Evolutionary conservation across 2,113 vertebrate species (phyloP).

Genomic region (Jaculus jaculus): DNA sequence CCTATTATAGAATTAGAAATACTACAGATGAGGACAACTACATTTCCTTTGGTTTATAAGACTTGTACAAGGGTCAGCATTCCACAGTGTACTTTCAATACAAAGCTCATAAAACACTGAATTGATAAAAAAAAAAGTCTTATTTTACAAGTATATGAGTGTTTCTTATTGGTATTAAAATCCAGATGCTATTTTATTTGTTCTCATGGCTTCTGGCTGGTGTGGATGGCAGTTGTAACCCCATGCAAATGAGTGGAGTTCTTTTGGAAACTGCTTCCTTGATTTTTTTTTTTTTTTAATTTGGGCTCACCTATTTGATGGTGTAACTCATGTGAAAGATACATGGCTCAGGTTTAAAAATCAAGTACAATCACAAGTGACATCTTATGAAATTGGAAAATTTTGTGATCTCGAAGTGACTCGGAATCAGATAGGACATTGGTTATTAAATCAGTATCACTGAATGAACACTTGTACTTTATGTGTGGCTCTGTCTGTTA

Average conservation of each 20-base stretch:
- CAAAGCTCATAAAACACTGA: background rate
- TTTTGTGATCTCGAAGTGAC: conserved; percentile 32
- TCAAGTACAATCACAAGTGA: background rate
- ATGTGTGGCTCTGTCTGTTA: background rate
- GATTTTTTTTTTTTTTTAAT: background rate
- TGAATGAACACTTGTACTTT: background rate
- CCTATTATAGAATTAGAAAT: no score
- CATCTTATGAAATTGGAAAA: conserved; percentile 27
- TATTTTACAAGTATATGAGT: background rate
- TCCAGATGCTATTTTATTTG: conserved; percentile 35
- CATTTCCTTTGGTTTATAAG: background rate
- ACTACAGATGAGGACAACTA: no score
- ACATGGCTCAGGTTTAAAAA: background rate
- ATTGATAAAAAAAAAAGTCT: conserved; percentile 29
- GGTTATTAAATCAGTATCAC: conserved; percentile 16
- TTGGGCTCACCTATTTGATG: background rate
- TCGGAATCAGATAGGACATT: background rate
- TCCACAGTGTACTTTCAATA: background rate
- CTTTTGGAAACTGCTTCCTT: background rate
- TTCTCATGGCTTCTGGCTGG: background rate
- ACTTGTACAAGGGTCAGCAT: background rate
- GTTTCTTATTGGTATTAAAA: conserved; percentile 23
- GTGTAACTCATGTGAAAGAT: conserved; percentile 38
- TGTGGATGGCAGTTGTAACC: background rate
- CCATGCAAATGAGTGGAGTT: background rate